Evolutionary conservation across 1,140 invertebrate species (phyloP).

Genomic region (Reticulitermes speratus): DNA sequence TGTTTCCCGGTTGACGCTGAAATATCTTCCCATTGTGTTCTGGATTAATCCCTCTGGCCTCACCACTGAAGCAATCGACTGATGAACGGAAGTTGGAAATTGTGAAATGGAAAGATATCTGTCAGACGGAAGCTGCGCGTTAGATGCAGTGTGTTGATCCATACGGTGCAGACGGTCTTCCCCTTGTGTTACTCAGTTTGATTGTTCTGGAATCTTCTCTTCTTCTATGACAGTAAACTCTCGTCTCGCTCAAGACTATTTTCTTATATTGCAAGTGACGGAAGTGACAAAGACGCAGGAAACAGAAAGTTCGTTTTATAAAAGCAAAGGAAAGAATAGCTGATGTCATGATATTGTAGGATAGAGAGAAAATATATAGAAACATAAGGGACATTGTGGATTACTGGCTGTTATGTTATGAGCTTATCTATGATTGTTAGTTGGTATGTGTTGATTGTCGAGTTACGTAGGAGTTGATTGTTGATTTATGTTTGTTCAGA

Average conservation of each 20-base stretch:
- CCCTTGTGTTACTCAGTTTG: slow-evolving; percentile 5
- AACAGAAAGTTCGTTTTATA: too few relatives aligned
- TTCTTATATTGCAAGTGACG: neutral
- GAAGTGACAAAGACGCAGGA: neutral
- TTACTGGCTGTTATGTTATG: too few relatives aligned
- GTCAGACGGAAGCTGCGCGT: neutral
- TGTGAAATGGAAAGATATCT: neutral
- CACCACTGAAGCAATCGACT: neutral
- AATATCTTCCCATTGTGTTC: too few relatives aligned
- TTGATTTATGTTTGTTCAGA: too few relatives aligned
- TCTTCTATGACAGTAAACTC: neutral
- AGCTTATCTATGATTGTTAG: too few relatives aligned
- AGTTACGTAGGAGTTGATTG: too few relatives aligned
- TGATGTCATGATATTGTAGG: neutral
- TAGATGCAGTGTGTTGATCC: neutral
- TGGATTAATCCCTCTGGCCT: neutral
- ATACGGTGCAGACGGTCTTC: neutral
- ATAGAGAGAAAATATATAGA: neutral
- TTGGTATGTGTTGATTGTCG: too few relatives aligned
- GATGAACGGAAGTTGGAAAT: neutral
- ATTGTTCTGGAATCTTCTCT: slow-evolving; percentile 19
- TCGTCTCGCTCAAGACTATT: neutral
- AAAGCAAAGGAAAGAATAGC: neutral
- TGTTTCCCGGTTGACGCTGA: too few relatives aligned
- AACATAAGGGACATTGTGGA: neutral